Conservation (phyloP, 2,113 vertebrate species). For the Rattus rattus region DNA sequence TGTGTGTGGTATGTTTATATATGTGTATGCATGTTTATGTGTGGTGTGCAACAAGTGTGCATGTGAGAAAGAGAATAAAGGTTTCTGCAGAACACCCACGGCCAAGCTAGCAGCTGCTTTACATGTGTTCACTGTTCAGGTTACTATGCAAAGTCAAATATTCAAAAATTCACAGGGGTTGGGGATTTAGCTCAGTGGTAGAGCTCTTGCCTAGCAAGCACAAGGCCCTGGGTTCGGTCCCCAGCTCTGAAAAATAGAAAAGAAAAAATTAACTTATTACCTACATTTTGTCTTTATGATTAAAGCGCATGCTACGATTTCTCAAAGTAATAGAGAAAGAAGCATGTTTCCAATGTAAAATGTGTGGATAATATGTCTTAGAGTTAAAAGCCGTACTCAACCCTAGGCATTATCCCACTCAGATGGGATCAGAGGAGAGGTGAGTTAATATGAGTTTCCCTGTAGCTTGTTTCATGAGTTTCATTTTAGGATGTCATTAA, state of each 20-base stretch:
- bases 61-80: not conserved
- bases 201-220: too few relatives aligned
- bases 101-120: not conserved
- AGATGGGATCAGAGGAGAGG: not conserved
- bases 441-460: not conserved
- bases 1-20: not conserved
- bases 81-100: not conserved
- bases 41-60: not conserved
- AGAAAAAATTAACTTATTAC: not conserved
- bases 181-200: too few relatives aligned
- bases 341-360: constrained; percentile 9
- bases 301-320: not conserved
- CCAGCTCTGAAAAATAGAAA: too few relatives aligned
- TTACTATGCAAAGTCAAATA: constrained; percentile 3
- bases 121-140: constrained; percentile 29
- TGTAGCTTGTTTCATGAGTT: not conserved
- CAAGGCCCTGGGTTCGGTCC: too few relatives aligned
- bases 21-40: not conserved
- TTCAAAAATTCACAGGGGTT: not conserved
- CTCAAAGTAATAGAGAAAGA: not conserved
- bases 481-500: not conserved
- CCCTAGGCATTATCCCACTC: not conserved
- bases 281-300: not conserved
- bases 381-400: constrained; percentile 20
- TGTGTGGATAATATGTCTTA: not conserved